Base-by-base conservation (phyloP, 2,113 vertebrate genomes). In the Charadrius vociferus region DNA sequence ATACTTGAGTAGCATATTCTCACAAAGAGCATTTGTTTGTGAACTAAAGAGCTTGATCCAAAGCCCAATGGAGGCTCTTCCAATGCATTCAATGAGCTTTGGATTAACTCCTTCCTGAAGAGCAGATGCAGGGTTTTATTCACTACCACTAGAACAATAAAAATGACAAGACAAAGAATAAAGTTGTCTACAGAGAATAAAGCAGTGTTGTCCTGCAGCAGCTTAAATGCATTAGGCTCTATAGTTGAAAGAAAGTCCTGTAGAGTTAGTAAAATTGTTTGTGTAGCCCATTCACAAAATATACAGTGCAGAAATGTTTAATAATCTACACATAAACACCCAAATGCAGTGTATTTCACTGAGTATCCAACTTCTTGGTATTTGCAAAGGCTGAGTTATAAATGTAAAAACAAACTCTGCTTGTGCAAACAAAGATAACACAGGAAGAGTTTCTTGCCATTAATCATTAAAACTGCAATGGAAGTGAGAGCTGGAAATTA, bases 71-170 rank as follows among this genome's bases (percentile, higher is more conserved):
- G 53, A 93, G 72, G 52, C 82, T 95, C 80, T 96, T 93, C 80
- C 82, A 95, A 65, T 82, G 81, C 53, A 78, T 96, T 97, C 85
- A 96, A 2, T 86, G 71, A 83, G 75, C 80, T 86, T 96, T 88
- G 88, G 96, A 97, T 96, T 97, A 96, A 95, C 75, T 95, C 77
- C 77, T 95, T 95, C 77, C 92, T 89, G 93, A 95, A 91, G 90
- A 96, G 93, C 88, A 95, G 96, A 97, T 96, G 97, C 65, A 72
- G 59, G 34, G 37, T 68, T 95, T 96, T 89, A 95, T 95, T 95
- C 90, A 68, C 52, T 88, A 92, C 26, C 61, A 63, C 21, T 68
- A 52, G 72, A 93, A 93, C 88, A 95, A 95, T 89, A 91, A 95
- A 97, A 95, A 85, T 30, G 65, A 92, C 75, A 93, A 91, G 86